Conservation (phyloP, 2,113 vertebrate genomes). For the Sylvicapra grimmia region DNA sequence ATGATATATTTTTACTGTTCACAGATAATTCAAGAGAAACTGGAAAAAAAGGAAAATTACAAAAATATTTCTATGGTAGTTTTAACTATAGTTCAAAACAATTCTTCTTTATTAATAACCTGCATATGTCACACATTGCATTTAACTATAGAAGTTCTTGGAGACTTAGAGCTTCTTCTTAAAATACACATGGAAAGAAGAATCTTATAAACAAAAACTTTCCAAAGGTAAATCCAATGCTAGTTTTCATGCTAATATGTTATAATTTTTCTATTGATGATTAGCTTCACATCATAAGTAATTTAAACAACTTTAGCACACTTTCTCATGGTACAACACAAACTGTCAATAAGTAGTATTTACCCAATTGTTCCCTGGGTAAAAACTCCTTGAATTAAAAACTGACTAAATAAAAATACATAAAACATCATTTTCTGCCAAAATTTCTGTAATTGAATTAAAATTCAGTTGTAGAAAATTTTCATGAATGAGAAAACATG, state of each 20-base stretch:
- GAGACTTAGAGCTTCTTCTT: background rate
- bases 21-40: constrained; percentile 9
- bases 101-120: constrained; percentile 18
- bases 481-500: background rate
- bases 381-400: background rate
- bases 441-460: background rate
- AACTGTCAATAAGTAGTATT: background rate
- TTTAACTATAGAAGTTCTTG: background rate
- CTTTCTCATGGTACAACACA: background rate
- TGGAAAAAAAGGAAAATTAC: background rate
- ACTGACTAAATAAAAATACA: background rate
- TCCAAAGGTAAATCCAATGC: background rate
- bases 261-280: background rate
- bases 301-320: background rate
- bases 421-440: background rate
- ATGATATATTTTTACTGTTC: constrained; percentile 25
- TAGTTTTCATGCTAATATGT: background rate
- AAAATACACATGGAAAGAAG: background rate
- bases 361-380: background rate
- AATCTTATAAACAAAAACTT: background rate
- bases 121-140: background rate
- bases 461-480: background rate
- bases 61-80: background rate
- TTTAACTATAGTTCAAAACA: constrained; percentile 17
- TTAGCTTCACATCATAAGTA: background rate